Conservation (phyloP, 2,888 invertebrate genomes). For the Ophion obscuratus region DNA sequence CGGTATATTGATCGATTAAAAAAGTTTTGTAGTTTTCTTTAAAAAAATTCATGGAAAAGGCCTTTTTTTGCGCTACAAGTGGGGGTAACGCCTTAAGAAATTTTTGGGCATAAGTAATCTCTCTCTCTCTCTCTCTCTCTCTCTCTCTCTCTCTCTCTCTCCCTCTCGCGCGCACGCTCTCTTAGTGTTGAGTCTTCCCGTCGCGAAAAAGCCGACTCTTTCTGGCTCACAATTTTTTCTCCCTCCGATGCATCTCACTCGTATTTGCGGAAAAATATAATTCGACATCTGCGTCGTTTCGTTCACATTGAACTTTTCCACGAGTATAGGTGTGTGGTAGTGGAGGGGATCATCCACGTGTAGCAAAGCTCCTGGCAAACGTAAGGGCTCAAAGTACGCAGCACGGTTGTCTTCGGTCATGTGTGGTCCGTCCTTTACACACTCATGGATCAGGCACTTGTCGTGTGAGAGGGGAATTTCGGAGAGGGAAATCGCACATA, state of each 20-base stretch:
- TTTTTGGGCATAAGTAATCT: no score
- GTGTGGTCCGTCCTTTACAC: slow-evolving; percentile 2
- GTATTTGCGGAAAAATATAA: background rate
- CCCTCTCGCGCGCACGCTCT: slow-evolving; percentile 42
- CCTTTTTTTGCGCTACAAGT: no score
- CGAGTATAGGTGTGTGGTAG: slow-evolving; percentile 11
- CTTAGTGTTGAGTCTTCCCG: slow-evolving; percentile 23
- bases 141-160: slow-evolving; percentile 16
- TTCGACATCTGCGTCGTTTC: background rate
- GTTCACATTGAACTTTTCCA: slow-evolving; percentile 28
- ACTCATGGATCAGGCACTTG: no score
- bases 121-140: slow-evolving; percentile 2
- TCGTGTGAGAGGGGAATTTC: background rate
- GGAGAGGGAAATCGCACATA: slow-evolving; percentile 4
- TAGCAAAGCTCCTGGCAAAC: background rate
- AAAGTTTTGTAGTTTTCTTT: no score
- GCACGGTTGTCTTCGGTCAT: background rate
- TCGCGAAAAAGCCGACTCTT: background rate
- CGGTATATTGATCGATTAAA: no score
- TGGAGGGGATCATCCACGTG: background rate
- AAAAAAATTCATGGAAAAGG: no score
- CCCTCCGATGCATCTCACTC: slow-evolving; percentile 25
- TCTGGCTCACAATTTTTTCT: slow-evolving; percentile 52
- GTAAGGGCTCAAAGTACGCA: background rate
- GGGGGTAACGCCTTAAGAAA: no score